A percentile compares a stretch with the other conserved stretches of the same genome.
phyloP scores from a whole-genome alignment of 2,888 invertebrate species.

The Hirudinaria manillensis region DNA sequence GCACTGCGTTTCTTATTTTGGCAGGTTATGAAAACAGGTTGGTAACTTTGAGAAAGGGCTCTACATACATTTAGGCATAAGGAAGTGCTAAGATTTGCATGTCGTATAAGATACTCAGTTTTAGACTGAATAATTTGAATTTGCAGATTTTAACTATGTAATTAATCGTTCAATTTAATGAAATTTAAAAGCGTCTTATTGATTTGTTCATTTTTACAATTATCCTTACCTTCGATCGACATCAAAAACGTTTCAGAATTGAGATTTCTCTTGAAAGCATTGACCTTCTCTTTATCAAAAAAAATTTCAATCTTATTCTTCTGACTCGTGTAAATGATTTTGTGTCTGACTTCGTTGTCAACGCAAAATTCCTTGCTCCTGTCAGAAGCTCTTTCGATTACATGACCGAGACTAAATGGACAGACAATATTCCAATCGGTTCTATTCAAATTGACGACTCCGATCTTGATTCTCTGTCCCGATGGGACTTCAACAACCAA shows the following conservation, averaged over 20 bases:
- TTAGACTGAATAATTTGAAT: too few species aligned
- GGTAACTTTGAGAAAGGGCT: too few species aligned
- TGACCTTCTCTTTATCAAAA: neutral
- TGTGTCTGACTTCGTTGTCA: neutral
- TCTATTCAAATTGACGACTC: neutral
- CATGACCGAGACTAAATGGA: neutral
- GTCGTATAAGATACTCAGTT: too few species aligned
- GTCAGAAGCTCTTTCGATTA: neutral
- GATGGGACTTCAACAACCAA: neutral
- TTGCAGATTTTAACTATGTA: too few species aligned
- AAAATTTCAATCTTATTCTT: neutral
- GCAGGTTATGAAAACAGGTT: too few species aligned
- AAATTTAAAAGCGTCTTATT: too few species aligned
- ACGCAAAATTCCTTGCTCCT: constrained; percentile 5
- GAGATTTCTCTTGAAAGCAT: neutral
- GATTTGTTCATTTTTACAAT: too few species aligned
- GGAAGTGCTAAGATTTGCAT: too few species aligned
- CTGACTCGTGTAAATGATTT: neutral
- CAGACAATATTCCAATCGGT: neutral
- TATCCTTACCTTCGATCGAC: neutral
- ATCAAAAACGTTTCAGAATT: neutral
- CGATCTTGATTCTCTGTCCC: neutral
- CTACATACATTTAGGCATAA: too few species aligned
- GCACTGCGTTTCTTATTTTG: too few species aligned
- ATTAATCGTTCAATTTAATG: too few species aligned